phyloP scores from a whole-genome alignment of 2,113 vertebrate genomes.

The Myotis brandtii region DNA sequence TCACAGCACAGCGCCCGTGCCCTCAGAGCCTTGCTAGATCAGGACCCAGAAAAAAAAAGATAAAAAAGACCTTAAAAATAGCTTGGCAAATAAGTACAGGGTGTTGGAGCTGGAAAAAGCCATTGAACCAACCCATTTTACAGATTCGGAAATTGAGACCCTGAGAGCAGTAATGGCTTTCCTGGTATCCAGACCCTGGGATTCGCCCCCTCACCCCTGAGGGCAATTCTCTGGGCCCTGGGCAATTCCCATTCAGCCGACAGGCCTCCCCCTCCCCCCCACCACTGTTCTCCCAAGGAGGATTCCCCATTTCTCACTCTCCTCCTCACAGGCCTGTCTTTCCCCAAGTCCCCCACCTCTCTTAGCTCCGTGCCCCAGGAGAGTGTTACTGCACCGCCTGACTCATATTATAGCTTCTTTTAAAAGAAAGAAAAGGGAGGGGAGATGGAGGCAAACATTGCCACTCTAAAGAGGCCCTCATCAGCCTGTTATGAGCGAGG shows the following conservation, averaged over 20 bases:
- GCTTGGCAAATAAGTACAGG: neutral
- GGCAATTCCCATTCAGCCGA: neutral
- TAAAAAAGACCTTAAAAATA: neutral
- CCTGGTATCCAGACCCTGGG: neutral
- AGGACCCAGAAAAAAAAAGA: neutral
- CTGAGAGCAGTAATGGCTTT: neutral
- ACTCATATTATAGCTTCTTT: slow-evolving; percentile 63
- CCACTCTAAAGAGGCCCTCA: slow-evolving; percentile 61
- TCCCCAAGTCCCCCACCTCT: neutral
- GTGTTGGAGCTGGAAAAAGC: neutral
- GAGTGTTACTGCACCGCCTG: slow-evolving; percentile 1
- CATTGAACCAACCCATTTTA: neutral
- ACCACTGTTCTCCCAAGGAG: rapidly evolving
- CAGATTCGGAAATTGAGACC: neutral
- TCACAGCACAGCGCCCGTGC: rapidly evolving
- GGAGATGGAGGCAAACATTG: slow-evolving; percentile 37
- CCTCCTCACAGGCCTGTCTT: rapidly evolving
- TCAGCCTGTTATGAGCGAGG: slow-evolving; percentile 69
- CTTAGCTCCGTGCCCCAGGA: neutral
- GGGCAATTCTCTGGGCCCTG: neutral
- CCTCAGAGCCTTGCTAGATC: neutral
- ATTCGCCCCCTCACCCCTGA: neutral
- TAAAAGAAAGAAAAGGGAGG: slow-evolving; percentile 40
- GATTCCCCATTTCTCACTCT: neutral
- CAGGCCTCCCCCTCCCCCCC: neutral